phyloP scores from a whole-genome alignment of 1,140 invertebrate genomes.

The Papilio dardanus region DNA sequence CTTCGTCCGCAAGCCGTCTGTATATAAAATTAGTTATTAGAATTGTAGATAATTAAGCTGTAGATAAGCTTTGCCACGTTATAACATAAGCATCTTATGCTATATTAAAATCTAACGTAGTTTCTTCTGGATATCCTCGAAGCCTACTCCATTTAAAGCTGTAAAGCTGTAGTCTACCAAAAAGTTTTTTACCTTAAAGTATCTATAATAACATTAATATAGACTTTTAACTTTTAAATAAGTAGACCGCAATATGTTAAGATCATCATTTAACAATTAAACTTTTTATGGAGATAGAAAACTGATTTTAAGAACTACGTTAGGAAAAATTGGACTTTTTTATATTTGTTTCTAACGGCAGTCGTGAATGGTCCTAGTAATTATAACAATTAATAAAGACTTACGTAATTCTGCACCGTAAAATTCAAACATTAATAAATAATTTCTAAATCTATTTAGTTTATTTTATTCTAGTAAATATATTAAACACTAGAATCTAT shows the following conservation, averaged over 20 bases:
- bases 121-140: background rate
- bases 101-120: background rate
- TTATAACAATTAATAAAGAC: slow-evolving; percentile 17
- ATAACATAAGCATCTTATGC: slow-evolving; percentile 7
- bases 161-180: slow-evolving; percentile 42
- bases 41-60: slow-evolving; percentile 11
- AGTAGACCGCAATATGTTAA: background rate
- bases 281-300: too few relatives aligned
- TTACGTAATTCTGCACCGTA: slow-evolving; percentile 33
- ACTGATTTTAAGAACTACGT: background rate
- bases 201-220: background rate
- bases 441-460: background rate
- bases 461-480: slow-evolving; percentile 5
- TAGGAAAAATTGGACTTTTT: background rate
- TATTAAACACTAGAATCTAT: background rate
- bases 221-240: background rate
- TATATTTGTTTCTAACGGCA: background rate
- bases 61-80: slow-evolving; percentile 30
- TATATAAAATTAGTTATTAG: slow-evolving; percentile 44
- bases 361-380: background rate
- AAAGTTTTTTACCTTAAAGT: background rate
- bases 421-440: slow-evolving; percentile 26
- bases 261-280: background rate
- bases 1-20: slow-evolving; percentile 92
- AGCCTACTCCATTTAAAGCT: slow-evolving; percentile 46